Percentiles rank a stretch among this genome's conserved stretches.
phyloP scores from a whole-genome alignment of 2,797 vertebrate genomes.

The Cuniculus paca region DNA sequence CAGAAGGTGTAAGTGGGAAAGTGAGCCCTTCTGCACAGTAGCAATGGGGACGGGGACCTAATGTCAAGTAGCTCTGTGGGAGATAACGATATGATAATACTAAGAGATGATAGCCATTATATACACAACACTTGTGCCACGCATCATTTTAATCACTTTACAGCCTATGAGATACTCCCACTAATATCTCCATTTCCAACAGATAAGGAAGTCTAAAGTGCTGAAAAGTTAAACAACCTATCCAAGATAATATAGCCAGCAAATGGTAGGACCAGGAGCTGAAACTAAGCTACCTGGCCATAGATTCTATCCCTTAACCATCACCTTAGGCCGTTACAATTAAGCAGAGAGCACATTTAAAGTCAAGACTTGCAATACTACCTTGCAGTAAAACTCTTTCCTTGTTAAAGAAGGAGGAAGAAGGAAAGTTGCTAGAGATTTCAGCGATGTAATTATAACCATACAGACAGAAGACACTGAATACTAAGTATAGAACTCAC shows the following conservation, averaged over 20 bases:
- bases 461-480: not conserved
- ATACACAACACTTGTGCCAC: not conserved
- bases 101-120: not conserved
- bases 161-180: not conserved
- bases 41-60: not conserved
- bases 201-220: not conserved
- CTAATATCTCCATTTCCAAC: conserved; percentile 6
- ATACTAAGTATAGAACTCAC: not conserved
- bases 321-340: not conserved
- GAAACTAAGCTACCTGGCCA: not conserved
- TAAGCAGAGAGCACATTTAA: not conserved
- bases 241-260: not conserved
- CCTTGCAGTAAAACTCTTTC: conserved; percentile 7
- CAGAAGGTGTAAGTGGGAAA: not conserved
- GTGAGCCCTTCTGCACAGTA: not conserved
- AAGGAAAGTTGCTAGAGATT: not conserved
- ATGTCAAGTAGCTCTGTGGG: not conserved
- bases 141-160: not conserved
- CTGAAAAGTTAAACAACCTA: not conserved
- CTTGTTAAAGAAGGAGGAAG: not conserved
- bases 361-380: not conserved
- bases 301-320: not conserved
- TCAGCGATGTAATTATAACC: not conserved
- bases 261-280: not conserved
- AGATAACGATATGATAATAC: not conserved